Percentiles rank a stretch among this genome's conserved stretches.
Evolutionary conservation across 2,113 vertebrate genomes (phyloP).

Genomic region (Galemys pyrenaicus): DNA sequence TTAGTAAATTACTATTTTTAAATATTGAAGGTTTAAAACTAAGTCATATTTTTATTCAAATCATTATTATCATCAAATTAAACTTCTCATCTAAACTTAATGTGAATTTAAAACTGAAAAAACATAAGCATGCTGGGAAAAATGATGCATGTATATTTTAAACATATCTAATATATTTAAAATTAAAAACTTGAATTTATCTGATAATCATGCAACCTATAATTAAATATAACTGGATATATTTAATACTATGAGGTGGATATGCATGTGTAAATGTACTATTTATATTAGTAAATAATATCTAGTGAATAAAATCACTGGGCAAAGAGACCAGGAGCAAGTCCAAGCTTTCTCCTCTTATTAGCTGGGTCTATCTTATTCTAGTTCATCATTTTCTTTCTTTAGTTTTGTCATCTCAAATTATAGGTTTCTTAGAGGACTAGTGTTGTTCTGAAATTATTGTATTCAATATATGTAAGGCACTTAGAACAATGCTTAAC

Average conservation of each 20-base stretch:
- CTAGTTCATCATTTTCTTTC: neutral
- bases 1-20: neutral
- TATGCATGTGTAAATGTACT: neutral
- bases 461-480: neutral
- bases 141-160: neutral
- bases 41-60: neutral
- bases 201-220: neutral
- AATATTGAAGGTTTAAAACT: neutral
- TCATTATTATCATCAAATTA: neutral
- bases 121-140: neutral
- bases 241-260: neutral
- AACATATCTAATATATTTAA: neutral
- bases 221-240: neutral
- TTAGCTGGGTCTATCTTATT: neutral
- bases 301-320: neutral
- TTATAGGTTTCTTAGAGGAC: neutral
- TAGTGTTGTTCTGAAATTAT: neutral
- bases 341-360: fast-evolving
- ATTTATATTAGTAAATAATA: neutral
- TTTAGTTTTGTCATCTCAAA: neutral
- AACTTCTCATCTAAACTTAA: neutral
- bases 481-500: neutral
- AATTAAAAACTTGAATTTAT: neutral
- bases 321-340: neutral
- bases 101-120: neutral